Percentiles rank a stretch among this genome's conserved stretches.
Conservation (phyloP, 2,797 vertebrate genomes). For the Myotis findleyi region DNA sequence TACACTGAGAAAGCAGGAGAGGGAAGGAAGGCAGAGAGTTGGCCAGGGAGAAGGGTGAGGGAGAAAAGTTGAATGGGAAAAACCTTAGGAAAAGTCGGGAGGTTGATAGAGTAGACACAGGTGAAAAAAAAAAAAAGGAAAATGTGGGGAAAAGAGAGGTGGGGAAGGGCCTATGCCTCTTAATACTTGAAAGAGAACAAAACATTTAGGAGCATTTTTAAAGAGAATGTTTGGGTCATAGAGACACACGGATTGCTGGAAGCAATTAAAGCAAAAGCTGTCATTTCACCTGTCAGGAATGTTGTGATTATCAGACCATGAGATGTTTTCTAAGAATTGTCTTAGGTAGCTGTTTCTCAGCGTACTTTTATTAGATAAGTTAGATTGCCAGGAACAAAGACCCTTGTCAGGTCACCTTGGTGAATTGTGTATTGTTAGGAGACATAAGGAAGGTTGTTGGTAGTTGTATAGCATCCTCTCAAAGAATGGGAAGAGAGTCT, state of each 20-base stretch:
- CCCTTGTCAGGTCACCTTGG: neutral
- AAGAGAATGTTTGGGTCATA: neutral
- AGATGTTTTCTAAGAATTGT: neutral
- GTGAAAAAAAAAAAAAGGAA: neutral
- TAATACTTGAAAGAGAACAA: neutral
- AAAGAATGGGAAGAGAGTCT: neutral
- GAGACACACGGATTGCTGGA: neutral
- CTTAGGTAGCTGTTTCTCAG: neutral
- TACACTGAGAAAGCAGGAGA: neutral
- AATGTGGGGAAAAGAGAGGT: accelerated
- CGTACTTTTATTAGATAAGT: neutral
- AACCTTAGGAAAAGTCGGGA: neutral
- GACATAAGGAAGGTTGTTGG: neutral
- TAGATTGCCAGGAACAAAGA: neutral
- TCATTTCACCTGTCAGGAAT: neutral
- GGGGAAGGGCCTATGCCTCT: neutral
- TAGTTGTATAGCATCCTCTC: neutral
- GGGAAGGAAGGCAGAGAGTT: neutral
- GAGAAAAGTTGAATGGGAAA: neutral
- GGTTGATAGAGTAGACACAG: accelerated
- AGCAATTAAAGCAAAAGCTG: neutral
- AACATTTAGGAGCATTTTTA: neutral
- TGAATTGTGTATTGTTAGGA: neutral
- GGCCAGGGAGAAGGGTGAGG: neutral
- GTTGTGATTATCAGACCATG: neutral